Base-by-base conservation (phyloP, 2,888 invertebrate species). In the Mythimna loreyi region DNA sequence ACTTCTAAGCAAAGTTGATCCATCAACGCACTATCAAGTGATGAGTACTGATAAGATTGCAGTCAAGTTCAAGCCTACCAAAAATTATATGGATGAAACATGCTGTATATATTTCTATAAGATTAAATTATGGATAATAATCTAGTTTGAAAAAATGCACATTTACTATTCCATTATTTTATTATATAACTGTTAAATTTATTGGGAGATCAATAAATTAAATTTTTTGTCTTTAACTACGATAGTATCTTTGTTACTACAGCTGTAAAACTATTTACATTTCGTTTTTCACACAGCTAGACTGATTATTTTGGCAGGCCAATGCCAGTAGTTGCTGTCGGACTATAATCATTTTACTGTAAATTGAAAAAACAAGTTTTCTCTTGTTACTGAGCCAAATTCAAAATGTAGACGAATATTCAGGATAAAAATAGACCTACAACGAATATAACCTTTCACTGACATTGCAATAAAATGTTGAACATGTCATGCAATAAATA, bases 341-440 rank as follows among this genome's bases (percentile, higher is more conserved):
- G 16, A 25, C 6, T 43, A 7, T 21, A 43, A 40, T 6, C 30
- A n/a, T n/a, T 50, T 52, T n/a, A 25, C 30, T 58, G 3, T 43
- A 47, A 40, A 52, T 47, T 47, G 45, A 50, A 62, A 49, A 28
- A 58, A 55, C 40, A 45, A 6, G 21, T 6, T 43, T 40, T 53
- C 16, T 55, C 33, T 80, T 72, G 66, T 64, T 73, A 23, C 58
- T 47, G 77, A 78, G 74, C 81, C 78, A 81, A 80, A 67, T 55
- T 19, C 49, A 56, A 52, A 56, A 45, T 57, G 36, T 53, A 28
- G 33, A 50, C 5, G 30, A 55, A 64, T 64, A 40, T 61, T 6
- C 8, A 36, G 36, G 50, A 57, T 75, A 67, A 52, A 75, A 71
- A 75, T 78, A 75, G 23, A 47, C 23, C 28, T 55, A 50, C n/a